phyloP scores from a whole-genome alignment of 1,140 invertebrate species.

The Myzus persicae region DNA sequence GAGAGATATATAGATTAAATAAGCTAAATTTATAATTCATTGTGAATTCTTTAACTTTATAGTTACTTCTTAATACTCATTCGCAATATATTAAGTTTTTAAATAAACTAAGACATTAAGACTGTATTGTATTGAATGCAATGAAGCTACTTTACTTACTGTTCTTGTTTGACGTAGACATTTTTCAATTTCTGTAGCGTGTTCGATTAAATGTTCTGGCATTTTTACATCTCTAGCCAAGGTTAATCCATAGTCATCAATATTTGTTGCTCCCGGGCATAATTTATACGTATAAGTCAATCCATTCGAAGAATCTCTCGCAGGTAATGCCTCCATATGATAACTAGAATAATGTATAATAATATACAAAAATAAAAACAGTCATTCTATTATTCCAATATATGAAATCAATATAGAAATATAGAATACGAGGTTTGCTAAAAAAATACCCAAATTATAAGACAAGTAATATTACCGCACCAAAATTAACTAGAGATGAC shows the following conservation, averaged over 20 bases:
- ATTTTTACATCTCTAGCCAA: slow-evolving; percentile 64
- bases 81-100: neutral
- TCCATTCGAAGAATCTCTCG: slow-evolving; percentile 7
- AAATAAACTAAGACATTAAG: neutral
- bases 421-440: neutral
- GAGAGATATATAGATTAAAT: neutral
- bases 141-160: neutral
- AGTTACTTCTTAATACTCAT: neutral
- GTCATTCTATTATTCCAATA: neutral
- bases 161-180: neutral
- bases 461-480: neutral
- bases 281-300: slow-evolving; percentile 66
- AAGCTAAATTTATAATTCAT: neutral
- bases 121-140: neutral
- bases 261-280: slow-evolving; percentile 63
- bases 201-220: slow-evolving; percentile 60
- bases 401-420: neutral
- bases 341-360: slow-evolving; percentile 63
- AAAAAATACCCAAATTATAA: neutral
- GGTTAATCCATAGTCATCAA: slow-evolving; percentile 67
- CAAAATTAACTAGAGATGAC: neutral
- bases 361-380: no score
- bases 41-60: neutral
- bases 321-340: slow-evolving; percentile 65
- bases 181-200: slow-evolving; percentile 55